phyloP scores from a whole-genome alignment of 2,888 invertebrate species.

The Oasisia sp. region DNA sequence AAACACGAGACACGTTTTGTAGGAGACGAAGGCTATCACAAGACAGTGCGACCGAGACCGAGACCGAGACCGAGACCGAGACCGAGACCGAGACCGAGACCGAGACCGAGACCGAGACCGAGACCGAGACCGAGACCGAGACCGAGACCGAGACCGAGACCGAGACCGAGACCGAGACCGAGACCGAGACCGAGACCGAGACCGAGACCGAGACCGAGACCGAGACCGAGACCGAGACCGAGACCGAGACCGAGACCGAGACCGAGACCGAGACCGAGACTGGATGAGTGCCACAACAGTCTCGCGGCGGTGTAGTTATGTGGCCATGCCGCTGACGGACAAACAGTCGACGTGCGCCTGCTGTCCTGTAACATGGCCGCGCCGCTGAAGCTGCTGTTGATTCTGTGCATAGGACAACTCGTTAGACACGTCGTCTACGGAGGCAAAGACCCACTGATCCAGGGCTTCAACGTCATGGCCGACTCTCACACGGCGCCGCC shows the following conservation, averaged over 20 bases:
- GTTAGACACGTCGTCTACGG: background rate
- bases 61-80: too few relatives aligned
- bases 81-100: too few relatives aligned
- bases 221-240: too few relatives aligned
- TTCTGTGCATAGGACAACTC: background rate
- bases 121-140: too few relatives aligned
- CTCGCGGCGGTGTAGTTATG: background rate
- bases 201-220: too few relatives aligned
- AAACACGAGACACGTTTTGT: background rate
- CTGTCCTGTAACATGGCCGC: too few relatives aligned
- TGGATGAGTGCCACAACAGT: too few relatives aligned
- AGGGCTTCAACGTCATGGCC: background rate
- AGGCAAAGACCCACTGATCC: background rate
- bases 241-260: too few relatives aligned
- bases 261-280: too few relatives aligned
- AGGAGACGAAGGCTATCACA: background rate
- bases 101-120: too few relatives aligned
- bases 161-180: background rate
- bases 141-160: too few relatives aligned
- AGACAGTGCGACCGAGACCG: background rate
- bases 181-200: too few relatives aligned
- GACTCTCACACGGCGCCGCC: background rate
- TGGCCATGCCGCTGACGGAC: background rate
- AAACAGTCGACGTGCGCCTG: background rate
- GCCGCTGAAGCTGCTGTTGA: background rate